Percentiles rank a stretch among this genome's conserved stretches.
Conservation (phyloP, 2,888 invertebrate species). For the Parochlus steinenii region DNA sequence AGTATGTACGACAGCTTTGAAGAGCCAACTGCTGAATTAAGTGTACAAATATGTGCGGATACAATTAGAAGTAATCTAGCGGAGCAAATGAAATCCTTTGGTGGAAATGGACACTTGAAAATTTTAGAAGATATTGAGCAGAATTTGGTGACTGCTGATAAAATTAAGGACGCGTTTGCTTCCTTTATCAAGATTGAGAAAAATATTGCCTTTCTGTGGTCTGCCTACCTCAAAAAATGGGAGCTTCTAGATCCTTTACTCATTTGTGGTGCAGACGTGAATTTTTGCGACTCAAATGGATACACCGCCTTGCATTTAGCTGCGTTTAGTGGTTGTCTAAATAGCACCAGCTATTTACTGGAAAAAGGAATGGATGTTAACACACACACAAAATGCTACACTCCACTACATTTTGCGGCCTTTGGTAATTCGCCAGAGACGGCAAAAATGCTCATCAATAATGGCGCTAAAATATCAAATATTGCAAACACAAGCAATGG, state of each 20-base stretch:
- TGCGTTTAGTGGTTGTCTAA: constrained; percentile 60
- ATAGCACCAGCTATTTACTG: constrained; percentile 51
- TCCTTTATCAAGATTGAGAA: constrained; percentile 47
- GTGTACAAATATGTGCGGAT: constrained; percentile 56
- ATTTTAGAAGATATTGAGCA: constrained; percentile 59
- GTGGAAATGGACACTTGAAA: constrained; percentile 44
- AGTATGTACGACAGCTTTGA: constrained; percentile 69
- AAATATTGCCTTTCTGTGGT: constrained; percentile 55
- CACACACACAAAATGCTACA: constrained; percentile 51
- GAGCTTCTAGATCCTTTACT: constrained; percentile 47
- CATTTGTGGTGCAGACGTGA: constrained; percentile 49
- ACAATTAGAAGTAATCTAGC: constrained; percentile 54
- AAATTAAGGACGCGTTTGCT: constrained; percentile 34
- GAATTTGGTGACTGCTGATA: constrained; percentile 42
- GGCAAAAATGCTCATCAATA: constrained; percentile 56
- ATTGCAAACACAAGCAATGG: constrained; percentile 44
- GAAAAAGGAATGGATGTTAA: constrained; percentile 51
- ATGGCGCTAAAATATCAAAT: constrained; percentile 50
- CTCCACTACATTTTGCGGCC: constrained; percentile 78
- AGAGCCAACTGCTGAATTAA: constrained; percentile 49
- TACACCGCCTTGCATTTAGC: constrained; percentile 59
- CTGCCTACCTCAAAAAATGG: constrained; percentile 52
- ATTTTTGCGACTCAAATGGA: constrained; percentile 55
- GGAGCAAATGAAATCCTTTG: constrained; percentile 50
- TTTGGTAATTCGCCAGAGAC: constrained; percentile 74